Percentiles rank a stretch among this genome's conserved stretches.
These are phyloP conservation scores for Corythoichthys intestinalis DNA, from an alignment of 2,113 vertebrate genomes.

Conservation along the genomic window DNA sequence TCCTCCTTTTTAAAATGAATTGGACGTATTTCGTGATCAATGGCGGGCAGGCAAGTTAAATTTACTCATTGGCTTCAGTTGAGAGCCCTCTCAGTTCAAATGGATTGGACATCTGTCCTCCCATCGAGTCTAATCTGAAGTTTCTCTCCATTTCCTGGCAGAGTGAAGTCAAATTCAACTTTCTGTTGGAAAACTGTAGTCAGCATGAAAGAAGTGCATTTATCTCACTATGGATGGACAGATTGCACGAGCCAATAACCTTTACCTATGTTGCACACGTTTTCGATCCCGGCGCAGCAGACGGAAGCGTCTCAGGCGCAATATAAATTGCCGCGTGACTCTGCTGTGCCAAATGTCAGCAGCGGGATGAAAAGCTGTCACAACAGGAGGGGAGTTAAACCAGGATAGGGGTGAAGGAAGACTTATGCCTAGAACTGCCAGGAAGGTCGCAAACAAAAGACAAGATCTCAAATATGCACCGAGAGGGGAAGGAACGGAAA, in stretches of 20 bases:
- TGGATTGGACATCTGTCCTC: slow-evolving; percentile 47
- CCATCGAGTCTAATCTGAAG: slow-evolving; percentile 5
- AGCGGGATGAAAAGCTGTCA: slow-evolving; percentile 24
- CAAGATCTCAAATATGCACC: slow-evolving; percentile 19
- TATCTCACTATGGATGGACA: slow-evolving; percentile 21
- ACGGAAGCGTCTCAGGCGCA: slow-evolving; percentile 5
- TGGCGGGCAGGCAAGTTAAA: too few relatives aligned
- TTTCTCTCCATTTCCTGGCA: slow-evolving; percentile 9
- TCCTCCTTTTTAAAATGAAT: too few relatives aligned
- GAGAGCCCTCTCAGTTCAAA: slow-evolving; percentile 25
- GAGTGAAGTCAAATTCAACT: slow-evolving; percentile 6
- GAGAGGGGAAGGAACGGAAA: slow-evolving; percentile 7
- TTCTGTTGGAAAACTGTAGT: background rate
- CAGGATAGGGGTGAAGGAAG: slow-evolving; percentile 17
- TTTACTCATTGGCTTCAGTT: too few relatives aligned
- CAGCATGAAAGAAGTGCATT: background rate
- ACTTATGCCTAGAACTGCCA: slow-evolving; percentile 3
- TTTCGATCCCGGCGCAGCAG: background rate
- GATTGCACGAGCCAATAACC: slow-evolving; percentile 1
- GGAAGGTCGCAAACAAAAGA: slow-evolving; percentile 6
- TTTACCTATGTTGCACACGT: slow-evolving; percentile 19
- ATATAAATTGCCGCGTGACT: slow-evolving; percentile 32
- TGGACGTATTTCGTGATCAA: too few relatives aligned
- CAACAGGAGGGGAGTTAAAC: slow-evolving; percentile 18
- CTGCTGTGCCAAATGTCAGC: slow-evolving; percentile 29